Evolutionary conservation across 1,140 invertebrate genomes (phyloP).

Genomic region (Xylocopa sonorina): DNA sequence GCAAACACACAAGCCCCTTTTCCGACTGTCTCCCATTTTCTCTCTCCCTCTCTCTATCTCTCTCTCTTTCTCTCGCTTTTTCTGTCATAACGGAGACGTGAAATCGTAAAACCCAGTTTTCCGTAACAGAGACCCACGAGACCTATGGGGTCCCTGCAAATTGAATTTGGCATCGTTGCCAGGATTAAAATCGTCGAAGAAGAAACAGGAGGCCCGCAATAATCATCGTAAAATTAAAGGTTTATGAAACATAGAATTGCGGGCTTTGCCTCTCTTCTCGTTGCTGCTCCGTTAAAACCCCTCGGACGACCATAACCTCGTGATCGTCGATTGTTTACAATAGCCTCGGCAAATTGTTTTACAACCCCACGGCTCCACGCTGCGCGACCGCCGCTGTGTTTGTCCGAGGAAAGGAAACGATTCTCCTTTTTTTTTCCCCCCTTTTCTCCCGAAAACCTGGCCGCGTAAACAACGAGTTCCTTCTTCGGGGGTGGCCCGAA

Average conservation of each 20-base stretch:
- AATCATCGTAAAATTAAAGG: slow-evolving; percentile 69
- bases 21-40: background rate
- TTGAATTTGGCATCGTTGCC: slow-evolving; percentile 47
- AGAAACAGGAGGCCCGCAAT: slow-evolving; percentile 18
- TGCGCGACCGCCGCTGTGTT: slow-evolving; percentile 8
- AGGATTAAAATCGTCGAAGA: slow-evolving; percentile 56
- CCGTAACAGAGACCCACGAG: slow-evolving; percentile 7
- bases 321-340: slow-evolving; percentile 73
- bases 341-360: slow-evolving; percentile 69
- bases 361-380: slow-evolving; percentile 50
- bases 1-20: slow-evolving; percentile 11
- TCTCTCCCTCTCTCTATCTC: no score
- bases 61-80: no score
- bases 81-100: background rate
- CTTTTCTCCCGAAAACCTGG: no score
- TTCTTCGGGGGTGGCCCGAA: background rate
- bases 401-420: slow-evolving; percentile 25
- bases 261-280: no score
- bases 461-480: background rate
- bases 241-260: slow-evolving; percentile 39
- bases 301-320: slow-evolving; percentile 44
- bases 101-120: slow-evolving; percentile 56
- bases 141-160: slow-evolving; percentile 5
- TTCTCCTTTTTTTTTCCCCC: background rate
- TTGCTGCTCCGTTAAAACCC: background rate